Conservation (phyloP, 2,797 vertebrate species). For the Australoheros facetus region DNA sequence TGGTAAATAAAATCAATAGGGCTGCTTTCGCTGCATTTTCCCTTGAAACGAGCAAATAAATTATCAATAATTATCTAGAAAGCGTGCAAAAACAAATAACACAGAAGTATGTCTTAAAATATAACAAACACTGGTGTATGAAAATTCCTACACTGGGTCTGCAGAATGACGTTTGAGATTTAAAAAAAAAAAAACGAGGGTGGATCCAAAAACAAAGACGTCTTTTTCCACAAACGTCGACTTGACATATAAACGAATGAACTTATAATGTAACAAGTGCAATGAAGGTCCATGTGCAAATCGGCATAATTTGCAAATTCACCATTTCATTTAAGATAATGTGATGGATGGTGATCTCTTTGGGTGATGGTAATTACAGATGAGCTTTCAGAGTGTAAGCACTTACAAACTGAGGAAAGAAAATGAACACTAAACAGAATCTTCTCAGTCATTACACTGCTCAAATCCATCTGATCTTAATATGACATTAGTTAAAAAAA, state of each 20-base stretch:
- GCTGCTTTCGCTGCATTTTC: neutral
- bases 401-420: conserved; percentile 18
- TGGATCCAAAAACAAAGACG: neutral
- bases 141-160: conserved; percentile 44
- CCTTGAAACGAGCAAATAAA: conserved; percentile 1
- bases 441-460: conserved; percentile 18
- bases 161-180: conserved; percentile 16
- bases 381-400: conserved; percentile 26
- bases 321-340: conserved; percentile 11
- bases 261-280: conserved; percentile 58
- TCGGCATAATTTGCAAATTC: conserved; percentile 40
- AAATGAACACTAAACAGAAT: conserved; percentile 12
- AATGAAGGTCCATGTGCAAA: conserved; percentile 59
- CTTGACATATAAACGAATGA: conserved; percentile 12
- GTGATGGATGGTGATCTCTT: conserved; percentile 54
- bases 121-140: conserved; percentile 35
- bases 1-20: neutral
- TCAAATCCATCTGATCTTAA: conserved; percentile 20
- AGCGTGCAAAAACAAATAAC: neutral
- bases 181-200: conserved; percentile 34
- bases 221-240: conserved; percentile 20
- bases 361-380: conserved; percentile 49
- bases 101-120: neutral
- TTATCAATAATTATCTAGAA: conserved; percentile 16
- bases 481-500: conserved; percentile 49